A percentile compares a stretch with the other conserved stretches of the same genome.
phyloP scores from a whole-genome alignment of 2,797 vertebrate genomes.

The Sphenopsis melanotis region DNA sequence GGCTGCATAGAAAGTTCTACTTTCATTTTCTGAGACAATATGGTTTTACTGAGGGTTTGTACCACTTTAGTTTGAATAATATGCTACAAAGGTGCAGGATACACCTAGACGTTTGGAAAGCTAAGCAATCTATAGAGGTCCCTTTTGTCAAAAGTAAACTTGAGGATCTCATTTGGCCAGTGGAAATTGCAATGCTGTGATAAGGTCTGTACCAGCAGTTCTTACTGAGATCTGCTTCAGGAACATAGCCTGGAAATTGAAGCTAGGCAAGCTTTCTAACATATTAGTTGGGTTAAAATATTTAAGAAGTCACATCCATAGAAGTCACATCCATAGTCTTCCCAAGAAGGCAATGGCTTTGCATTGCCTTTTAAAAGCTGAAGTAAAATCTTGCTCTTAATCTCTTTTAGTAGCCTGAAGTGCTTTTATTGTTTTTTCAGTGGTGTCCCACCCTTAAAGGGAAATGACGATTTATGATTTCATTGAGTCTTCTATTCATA shows the following conservation, averaged over 20 bases:
- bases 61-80: not conserved
- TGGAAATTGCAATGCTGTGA: not conserved
- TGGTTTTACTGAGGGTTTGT: not conserved
- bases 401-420: not conserved
- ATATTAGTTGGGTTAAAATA: not conserved
- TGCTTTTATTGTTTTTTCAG: not conserved
- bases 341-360: not conserved
- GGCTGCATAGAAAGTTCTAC: not conserved
- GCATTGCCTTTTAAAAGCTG: not conserved
- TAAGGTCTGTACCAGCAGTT: not conserved
- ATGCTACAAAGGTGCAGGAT: not conserved
- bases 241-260: not conserved
- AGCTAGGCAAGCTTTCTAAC: not conserved
- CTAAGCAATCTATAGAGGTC: not conserved
- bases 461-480: not conserved
- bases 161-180: not conserved
- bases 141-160: not conserved
- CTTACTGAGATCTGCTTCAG: not conserved
- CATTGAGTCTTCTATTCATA: not conserved
- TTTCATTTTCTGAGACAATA: not conserved
- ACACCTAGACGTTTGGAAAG: not conserved
- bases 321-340: not conserved
- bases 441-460: not conserved
- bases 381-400: not conserved
- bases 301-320: not conserved